Conservation (phyloP, 2,113 vertebrate genomes). For the Pteropus alecto region DNA sequence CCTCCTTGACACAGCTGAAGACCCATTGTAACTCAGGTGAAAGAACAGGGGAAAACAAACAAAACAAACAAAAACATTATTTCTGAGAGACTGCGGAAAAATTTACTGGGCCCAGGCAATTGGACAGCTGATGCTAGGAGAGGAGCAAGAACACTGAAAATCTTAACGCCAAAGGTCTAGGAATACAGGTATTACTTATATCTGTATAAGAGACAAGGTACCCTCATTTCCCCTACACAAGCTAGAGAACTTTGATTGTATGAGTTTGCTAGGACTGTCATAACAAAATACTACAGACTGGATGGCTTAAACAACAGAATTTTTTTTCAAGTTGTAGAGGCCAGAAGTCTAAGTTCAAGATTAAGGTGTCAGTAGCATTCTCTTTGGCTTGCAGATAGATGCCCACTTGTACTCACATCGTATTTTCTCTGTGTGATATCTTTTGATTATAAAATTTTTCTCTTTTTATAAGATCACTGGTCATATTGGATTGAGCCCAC, state of each 20-base stretch:
- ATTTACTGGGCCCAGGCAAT: neutral
- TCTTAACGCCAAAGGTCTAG: neutral
- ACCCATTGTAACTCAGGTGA: neutral
- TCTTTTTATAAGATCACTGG: neutral
- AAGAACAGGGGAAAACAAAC: neutral
- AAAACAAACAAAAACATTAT: neutral
- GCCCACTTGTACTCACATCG: neutral
- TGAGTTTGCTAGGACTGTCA: neutral
- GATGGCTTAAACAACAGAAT: neutral
- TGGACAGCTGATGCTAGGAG: neutral
- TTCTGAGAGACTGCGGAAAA: neutral
- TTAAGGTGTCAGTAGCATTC: neutral
- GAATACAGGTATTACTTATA: neutral
- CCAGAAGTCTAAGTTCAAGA: neutral
- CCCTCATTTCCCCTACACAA: neutral
- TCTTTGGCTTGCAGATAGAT: neutral
- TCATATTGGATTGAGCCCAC: neutral
- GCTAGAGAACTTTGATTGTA: neutral
- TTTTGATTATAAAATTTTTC: neutral
- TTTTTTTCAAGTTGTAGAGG: neutral
- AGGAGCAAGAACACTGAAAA: neutral
- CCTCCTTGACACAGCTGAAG: neutral
- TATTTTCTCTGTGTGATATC: neutral
- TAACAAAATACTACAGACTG: neutral
- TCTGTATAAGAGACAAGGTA: neutral